Conservation (phyloP, 2,888 invertebrate species). For the Melinopterus prodromus region DNA sequence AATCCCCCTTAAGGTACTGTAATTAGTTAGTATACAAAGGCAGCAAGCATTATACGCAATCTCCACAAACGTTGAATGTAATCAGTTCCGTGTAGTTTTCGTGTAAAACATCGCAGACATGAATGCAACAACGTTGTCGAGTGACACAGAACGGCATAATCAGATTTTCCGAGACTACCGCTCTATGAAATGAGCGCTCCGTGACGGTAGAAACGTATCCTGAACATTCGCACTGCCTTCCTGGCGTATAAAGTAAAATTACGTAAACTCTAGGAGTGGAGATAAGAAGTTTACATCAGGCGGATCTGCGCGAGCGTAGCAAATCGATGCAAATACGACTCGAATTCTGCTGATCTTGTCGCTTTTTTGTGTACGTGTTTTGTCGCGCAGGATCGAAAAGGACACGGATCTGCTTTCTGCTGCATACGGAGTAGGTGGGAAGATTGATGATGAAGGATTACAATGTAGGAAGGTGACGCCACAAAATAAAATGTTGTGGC, state of each 20-base stretch:
- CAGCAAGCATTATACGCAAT: background rate
- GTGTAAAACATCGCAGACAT: background rate
- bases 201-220: background rate
- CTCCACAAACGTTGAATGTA: background rate
- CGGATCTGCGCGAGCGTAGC: background rate
- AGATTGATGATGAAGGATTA: background rate
- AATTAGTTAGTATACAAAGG: background rate
- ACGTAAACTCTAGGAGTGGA: background rate
- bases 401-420: background rate
- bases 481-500: background rate
- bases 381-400: background rate
- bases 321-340: background rate
- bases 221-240: background rate
- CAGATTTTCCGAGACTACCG: background rate
- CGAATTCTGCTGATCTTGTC: background rate
- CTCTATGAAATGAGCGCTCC: background rate
- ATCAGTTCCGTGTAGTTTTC: background rate
- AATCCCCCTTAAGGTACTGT: background rate
- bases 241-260: background rate
- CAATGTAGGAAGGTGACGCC: background rate
- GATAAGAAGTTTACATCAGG: background rate
- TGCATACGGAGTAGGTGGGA: background rate
- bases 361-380: background rate
- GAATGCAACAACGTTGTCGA: background rate
- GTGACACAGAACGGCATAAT: background rate